These are phyloP conservation scores for Phoxinus phoxinus DNA, from an alignment of 2,113 vertebrate species.

Conservation along the genomic window DNA sequence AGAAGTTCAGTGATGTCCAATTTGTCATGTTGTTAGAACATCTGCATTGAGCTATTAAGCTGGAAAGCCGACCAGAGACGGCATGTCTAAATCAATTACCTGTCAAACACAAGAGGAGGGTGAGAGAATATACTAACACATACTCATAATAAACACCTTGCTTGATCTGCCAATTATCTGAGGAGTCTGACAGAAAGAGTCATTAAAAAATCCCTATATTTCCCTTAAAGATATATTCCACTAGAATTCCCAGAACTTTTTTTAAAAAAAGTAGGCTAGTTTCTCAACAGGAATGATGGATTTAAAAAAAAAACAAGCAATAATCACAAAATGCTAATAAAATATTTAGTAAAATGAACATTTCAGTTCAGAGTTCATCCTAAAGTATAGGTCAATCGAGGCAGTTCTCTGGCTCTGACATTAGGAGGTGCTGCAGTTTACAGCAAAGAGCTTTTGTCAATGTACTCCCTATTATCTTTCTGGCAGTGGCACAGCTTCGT, in stretches of 20 bases:
- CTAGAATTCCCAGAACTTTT: not conserved
- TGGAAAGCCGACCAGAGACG: conserved; percentile 4
- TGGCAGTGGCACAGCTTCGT: not conserved
- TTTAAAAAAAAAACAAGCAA: not conserved
- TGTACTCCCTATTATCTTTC: not conserved
- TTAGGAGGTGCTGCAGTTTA: not conserved
- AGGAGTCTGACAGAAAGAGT: not conserved
- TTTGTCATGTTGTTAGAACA: conserved; percentile 11
- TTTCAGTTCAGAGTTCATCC: not conserved
- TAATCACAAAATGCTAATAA: not conserved
- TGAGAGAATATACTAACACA: not conserved
- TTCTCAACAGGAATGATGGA: not conserved
- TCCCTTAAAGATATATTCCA: not conserved
- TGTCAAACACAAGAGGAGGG: not conserved
- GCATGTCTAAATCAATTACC: not conserved
- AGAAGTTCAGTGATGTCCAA: conserved; percentile 4
- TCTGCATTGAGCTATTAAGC: conserved; percentile 27
- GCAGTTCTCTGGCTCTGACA: not conserved
- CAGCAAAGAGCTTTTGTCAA: not conserved
- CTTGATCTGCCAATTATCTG: not conserved
- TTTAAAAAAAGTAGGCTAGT: not conserved
- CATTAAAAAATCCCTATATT: not conserved
- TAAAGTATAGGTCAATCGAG: not conserved
- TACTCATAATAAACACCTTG: not conserved
- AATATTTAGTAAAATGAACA: not conserved